Percentiles rank a stretch among this genome's conserved stretches.
These are phyloP conservation scores for Apostichopus japonicus DNA, from an alignment of 35 echinoderm and acorn worm species.

Conservation along the genomic window DNA sequence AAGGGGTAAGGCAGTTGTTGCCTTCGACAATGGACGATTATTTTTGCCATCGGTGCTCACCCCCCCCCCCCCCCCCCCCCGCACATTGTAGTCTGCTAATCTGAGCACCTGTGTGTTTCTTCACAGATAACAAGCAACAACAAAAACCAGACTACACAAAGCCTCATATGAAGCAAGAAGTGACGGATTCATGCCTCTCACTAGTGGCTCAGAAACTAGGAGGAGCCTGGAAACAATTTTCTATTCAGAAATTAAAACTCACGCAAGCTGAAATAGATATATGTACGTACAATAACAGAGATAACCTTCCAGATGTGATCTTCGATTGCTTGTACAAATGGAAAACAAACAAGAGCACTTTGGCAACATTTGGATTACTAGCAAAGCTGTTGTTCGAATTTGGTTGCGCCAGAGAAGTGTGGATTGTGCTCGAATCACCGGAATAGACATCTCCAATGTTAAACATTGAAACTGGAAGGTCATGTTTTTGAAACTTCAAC, in stretches of 20 bases:
- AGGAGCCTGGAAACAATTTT: background rate
- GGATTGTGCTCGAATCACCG: background rate
- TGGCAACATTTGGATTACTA: background rate
- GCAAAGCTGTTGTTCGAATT: background rate
- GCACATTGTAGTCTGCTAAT: no score
- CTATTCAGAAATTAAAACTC: background rate
- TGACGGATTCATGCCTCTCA: background rate
- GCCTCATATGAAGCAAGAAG: background rate
- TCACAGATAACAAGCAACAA: background rate
- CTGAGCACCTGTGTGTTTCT: background rate
- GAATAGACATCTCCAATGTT: background rate
- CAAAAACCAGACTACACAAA: background rate
- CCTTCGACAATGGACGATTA: no score
- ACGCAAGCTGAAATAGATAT: background rate
- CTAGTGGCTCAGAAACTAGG: background rate
- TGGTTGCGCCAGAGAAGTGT: background rate
- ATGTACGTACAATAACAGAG: background rate
- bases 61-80: no score
- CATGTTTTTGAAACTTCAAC: no score
- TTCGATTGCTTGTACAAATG: background rate
- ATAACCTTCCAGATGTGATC: background rate
- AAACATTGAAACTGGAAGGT: no score
- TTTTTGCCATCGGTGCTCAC: no score
- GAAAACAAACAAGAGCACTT: background rate
- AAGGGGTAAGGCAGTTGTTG: no score